phyloP scores from a whole-genome alignment of 2,113 vertebrate species.

The Cyanocitta stelleri region DNA sequence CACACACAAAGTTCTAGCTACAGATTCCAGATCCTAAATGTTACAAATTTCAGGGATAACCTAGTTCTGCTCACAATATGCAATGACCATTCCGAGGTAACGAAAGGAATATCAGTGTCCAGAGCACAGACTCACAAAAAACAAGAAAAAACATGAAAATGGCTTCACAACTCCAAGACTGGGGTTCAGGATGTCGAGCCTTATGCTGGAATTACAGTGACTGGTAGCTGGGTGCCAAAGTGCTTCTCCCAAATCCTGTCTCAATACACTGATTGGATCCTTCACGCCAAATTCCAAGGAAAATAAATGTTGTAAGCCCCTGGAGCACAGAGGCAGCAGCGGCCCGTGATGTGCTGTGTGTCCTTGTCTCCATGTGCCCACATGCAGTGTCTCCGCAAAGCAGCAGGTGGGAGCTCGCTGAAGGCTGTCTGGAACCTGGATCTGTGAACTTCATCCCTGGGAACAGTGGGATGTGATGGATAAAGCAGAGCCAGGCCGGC shows the following conservation, averaged over 20 bases:
- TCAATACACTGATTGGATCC: not conserved
- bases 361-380: not conserved
- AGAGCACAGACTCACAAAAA: not conserved
- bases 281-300: not conserved
- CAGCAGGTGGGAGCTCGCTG: conserved; percentile 34
- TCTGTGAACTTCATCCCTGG: not conserved
- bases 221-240: conserved; percentile 55
- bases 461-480: not conserved
- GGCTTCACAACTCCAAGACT: not conserved
- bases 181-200: not conserved
- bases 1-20: not conserved
- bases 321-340: not conserved
- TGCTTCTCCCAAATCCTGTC: conserved; percentile 17
- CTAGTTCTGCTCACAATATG: conserved; percentile 29
- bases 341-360: not conserved
- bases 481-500: not conserved
- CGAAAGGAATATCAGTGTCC: not conserved
- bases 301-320: not conserved
- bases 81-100: conserved; percentile 62
- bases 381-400: not conserved
- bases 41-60: conserved; percentile 69
- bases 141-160: not conserved
- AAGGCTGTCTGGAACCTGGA: not conserved
- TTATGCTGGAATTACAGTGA: not conserved
- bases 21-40: conserved; percentile 10